These are phyloP conservation scores for Alligator sinensis DNA, from an alignment of 2,113 vertebrate species.

Conservation along the genomic window DNA sequence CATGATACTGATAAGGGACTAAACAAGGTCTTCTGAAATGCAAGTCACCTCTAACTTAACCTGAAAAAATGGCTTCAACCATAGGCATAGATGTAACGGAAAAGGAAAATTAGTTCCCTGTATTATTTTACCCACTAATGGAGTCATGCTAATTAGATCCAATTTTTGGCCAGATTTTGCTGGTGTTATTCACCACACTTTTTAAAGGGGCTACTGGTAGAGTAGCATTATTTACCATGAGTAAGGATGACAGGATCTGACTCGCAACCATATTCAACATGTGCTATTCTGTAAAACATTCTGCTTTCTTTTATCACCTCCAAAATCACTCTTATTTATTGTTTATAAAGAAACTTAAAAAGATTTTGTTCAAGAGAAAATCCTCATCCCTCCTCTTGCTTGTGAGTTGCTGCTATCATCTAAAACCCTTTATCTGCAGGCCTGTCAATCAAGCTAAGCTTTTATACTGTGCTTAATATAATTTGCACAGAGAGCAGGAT, in stretches of 20 bases:
- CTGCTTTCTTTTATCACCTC: background rate
- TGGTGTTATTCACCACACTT: background rate
- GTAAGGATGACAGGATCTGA: background rate
- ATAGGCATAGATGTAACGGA: background rate
- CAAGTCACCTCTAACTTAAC: background rate
- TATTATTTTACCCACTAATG: background rate
- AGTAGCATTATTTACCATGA: background rate
- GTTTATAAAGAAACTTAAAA: background rate
- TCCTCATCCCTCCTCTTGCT: background rate
- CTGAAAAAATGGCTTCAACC: background rate
- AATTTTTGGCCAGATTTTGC: background rate
- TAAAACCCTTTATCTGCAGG: background rate
- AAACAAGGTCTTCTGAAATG: background rate
- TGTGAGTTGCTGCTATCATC: background rate
- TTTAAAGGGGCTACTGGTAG: background rate
- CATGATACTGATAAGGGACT: background rate
- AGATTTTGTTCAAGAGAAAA: background rate
- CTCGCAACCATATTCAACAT: background rate
- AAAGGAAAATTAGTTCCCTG: background rate
- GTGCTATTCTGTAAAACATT: background rate
- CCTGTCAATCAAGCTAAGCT: background rate
- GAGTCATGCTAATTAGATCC: background rate
- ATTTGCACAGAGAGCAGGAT: background rate
- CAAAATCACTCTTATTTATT: background rate
- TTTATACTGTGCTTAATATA: background rate